These are phyloP conservation scores for Dinocampus coccinellae DNA, from an alignment of 2,888 invertebrate species.

Conservation along the genomic window DNA sequence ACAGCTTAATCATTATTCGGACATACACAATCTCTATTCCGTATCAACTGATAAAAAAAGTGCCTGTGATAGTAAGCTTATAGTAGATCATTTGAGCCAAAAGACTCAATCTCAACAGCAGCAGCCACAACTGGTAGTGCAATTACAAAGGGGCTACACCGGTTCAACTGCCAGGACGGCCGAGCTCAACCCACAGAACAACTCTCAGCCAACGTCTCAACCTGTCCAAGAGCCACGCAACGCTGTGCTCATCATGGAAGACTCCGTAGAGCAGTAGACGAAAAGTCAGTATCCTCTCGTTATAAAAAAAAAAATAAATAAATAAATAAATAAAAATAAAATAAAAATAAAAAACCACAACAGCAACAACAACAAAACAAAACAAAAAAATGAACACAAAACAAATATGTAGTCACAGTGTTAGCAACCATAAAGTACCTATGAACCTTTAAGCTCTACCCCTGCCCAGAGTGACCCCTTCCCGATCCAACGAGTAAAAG, in stretches of 20 bases:
- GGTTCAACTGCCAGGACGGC: slow-evolving; percentile 42
- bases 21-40: slow-evolving; percentile 67
- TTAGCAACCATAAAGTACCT: slow-evolving; percentile 14
- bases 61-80: slow-evolving; percentile 72
- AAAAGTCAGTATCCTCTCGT: slow-evolving; percentile 37
- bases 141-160: slow-evolving; percentile 64
- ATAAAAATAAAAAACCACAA: slow-evolving; percentile 10
- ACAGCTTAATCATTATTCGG: slow-evolving; percentile 65
- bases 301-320: slow-evolving; percentile 28
- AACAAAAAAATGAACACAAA: slow-evolving; percentile 1
- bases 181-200: slow-evolving; percentile 44
- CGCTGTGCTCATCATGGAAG: slow-evolving; percentile 63
- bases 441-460: slow-evolving; percentile 13
- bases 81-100: slow-evolving; percentile 70
- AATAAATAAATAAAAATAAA: not conserved
- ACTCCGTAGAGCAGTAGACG: slow-evolving; percentile 67
- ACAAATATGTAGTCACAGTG: slow-evolving; percentile 21
- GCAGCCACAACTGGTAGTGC: slow-evolving; percentile 60
- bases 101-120: slow-evolving; percentile 62
- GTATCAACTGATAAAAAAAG: slow-evolving; percentile 70
- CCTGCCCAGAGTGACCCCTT: slow-evolving; percentile 4
- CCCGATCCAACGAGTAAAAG: not conserved
- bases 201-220: slow-evolving; percentile 39
- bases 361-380: slow-evolving; percentile 16
- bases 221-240: slow-evolving; percentile 48